A percentile compares a stretch with the other conserved stretches of the same genome.
phyloP scores from a whole-genome alignment of 2,797 vertebrate species.

The Melanotaenia pygmaea region DNA sequence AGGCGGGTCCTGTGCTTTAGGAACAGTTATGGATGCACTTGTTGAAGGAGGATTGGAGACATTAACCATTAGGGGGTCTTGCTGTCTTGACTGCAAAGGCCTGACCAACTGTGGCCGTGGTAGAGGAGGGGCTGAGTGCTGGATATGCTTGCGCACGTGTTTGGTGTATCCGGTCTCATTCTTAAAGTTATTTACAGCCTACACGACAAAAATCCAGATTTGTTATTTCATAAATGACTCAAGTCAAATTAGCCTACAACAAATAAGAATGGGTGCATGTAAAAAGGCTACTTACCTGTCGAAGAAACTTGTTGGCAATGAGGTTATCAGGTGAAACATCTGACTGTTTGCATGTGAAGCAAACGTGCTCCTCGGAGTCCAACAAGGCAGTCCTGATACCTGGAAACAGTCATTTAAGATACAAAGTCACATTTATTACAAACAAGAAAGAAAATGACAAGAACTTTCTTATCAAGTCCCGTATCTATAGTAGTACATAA shows the following conservation, averaged over 20 bases:
- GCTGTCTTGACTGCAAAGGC: conserved; percentile 88
- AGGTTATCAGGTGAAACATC: conserved; percentile 96
- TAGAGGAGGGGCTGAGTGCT: conserved; percentile 78
- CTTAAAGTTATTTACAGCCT: conserved; percentile 99
- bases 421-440: background rate
- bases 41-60: conserved; percentile 33
- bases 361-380: conserved; percentile 95
- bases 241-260: background rate
- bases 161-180: conserved; percentile 98
- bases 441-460: background rate
- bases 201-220: background rate
- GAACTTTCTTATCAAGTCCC: background rate
- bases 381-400: conserved; percentile 93
- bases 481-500: background rate
- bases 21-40: background rate
- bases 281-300: conserved; percentile 86
- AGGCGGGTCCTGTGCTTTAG: conserved; percentile 37
- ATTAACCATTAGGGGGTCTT: conserved; percentile 88
- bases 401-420: conserved; percentile 58
- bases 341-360: conserved; percentile 93
- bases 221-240: background rate
- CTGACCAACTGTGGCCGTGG: conserved; percentile 84
- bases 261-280: background rate
- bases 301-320: conserved; percentile 98
- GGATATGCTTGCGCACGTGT: conserved; percentile 77